These are phyloP conservation scores for Spatulosminthurus flaviceps DNA, from an alignment of 2,888 invertebrate species.

Conservation along the genomic window DNA sequence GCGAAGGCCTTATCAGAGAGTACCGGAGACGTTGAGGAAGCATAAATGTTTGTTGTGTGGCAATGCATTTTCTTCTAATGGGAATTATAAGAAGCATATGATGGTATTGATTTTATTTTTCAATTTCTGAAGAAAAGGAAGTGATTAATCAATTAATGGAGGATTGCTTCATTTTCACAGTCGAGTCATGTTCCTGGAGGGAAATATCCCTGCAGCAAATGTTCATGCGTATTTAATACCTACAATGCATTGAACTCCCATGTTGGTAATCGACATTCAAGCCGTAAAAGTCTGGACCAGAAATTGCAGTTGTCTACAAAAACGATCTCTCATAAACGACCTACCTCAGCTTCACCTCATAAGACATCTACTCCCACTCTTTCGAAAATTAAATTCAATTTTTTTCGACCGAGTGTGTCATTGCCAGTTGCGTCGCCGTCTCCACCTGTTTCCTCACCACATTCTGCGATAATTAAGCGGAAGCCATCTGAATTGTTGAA, in stretches of 20 bases:
- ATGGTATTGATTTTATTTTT: slow-evolving; percentile 23
- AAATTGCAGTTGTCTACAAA: background rate
- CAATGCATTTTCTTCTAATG: slow-evolving; percentile 24
- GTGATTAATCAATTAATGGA: too few species aligned
- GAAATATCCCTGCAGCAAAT: slow-evolving; percentile 28
- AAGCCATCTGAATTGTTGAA: slow-evolving; percentile 28
- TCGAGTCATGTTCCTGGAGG: slow-evolving; percentile 29
- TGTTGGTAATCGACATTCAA: slow-evolving; percentile 12
- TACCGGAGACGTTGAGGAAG: slow-evolving; percentile 19
- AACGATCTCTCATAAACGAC: slow-evolving; percentile 8
- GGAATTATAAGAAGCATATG: slow-evolving; percentile 40
- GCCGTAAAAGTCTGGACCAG: background rate
- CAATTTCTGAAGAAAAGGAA: background rate
- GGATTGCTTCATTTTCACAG: slow-evolving; percentile 9
- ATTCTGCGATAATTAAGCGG: background rate
- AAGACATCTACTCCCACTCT: background rate
- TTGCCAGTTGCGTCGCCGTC: background rate
- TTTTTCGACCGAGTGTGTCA: slow-evolving; percentile 14
- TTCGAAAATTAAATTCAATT: slow-evolving; percentile 29
- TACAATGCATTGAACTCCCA: slow-evolving; percentile 42
- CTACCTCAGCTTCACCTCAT: background rate
- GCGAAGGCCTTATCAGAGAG: background rate
- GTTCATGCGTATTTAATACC: slow-evolving; percentile 33
- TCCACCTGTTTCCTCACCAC: background rate
- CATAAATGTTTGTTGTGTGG: slow-evolving; percentile 27